Percentiles rank a stretch among this genome's conserved stretches.
Evolutionary conservation across 2,888 invertebrate genomes (phyloP).

Genomic region (Epinotia demarniana): DNA sequence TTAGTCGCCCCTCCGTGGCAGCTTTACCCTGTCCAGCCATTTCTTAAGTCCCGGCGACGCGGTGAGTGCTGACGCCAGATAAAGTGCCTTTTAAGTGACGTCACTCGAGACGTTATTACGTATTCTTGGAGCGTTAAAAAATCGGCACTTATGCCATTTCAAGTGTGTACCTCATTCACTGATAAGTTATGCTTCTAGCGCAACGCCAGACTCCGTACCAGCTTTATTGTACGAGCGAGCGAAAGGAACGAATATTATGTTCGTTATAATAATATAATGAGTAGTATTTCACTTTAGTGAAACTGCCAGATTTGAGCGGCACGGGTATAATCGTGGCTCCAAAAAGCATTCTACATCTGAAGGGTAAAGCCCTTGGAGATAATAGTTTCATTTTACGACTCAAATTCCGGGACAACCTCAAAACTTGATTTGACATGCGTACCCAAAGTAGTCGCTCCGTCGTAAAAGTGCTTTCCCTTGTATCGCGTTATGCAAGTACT

Average conservation of each 20-base stretch:
- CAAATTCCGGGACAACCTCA: constrained; percentile 13
- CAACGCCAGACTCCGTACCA: no score
- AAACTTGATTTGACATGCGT: constrained; percentile 24
- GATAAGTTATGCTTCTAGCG: no score
- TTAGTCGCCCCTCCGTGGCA: constrained; percentile 39
- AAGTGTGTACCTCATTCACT: neutral
- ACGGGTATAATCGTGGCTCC: no score
- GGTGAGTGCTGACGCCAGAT: constrained; percentile 51
- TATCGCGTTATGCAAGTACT: constrained; percentile 48
- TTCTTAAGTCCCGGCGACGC: constrained; percentile 48
- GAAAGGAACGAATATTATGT: no score
- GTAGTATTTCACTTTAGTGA: no score
- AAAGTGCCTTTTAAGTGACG: constrained; percentile 50
- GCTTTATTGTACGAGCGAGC: no score
- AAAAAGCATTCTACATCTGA: neutral
- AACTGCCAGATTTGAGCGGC: no score
- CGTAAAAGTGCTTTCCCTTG: constrained; percentile 62
- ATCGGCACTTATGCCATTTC: neutral
- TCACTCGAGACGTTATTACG: constrained; percentile 35
- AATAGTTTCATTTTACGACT: constrained; percentile 23
- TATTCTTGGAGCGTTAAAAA: constrained; percentile 29
- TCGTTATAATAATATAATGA: no score
- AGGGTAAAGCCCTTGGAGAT: neutral
- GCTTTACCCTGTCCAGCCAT: constrained; percentile 48
- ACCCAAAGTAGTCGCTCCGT: constrained; percentile 1